Base-by-base conservation (phyloP, 2,888 invertebrate genomes). In the Metalampra italica region DNA sequence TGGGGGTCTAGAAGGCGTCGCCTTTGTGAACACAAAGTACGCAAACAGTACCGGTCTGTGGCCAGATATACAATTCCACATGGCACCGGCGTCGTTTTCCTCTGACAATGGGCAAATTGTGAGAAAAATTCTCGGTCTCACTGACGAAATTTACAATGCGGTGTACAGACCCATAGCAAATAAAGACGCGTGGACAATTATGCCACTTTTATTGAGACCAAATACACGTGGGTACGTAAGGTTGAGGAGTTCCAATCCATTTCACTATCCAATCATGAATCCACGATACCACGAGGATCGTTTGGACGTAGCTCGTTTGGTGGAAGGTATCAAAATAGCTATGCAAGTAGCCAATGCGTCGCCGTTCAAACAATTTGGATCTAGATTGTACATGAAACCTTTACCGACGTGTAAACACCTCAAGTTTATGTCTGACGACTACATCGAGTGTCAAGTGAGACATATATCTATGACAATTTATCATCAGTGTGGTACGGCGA, bases 31-130 rank as follows among this genome's bases (percentile, higher is more conserved):
- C 60, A 96, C 97, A 0, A 94, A 93, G 54, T 95, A 93, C 61
- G 96, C 96, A 0, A 97, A 97, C 66, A 86, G 90, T 44, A 92
- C 94, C 1, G 92, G 93, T 1, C 91, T 93, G 54, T 96, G 95
- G 92, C 97, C 97, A 0, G 97, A 97, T 64, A 93, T 97, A 42
- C 96, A 97, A 65, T 95, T 97, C 64, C 97, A 97, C 68, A 97
- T 97, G 94, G 96, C 97, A 1, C 97, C 97, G 0, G 96, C 97
- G 0, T 95, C 95, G 0, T 93, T 96, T 38, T 94, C 94, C 50
- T 95, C 96, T 0, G 96, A 96, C 68, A 93, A 92, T 48, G 94
- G 94, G 0, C 91, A 92, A 46, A 89, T 96, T 68, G 93, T 95
- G 0, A 86, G 92, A 73, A 92, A 96, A 84, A 94, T 96, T 29